Evolutionary conservation across 2,888 invertebrate genomes (phyloP).

Genomic region (Galerucella calmariensis): DNA sequence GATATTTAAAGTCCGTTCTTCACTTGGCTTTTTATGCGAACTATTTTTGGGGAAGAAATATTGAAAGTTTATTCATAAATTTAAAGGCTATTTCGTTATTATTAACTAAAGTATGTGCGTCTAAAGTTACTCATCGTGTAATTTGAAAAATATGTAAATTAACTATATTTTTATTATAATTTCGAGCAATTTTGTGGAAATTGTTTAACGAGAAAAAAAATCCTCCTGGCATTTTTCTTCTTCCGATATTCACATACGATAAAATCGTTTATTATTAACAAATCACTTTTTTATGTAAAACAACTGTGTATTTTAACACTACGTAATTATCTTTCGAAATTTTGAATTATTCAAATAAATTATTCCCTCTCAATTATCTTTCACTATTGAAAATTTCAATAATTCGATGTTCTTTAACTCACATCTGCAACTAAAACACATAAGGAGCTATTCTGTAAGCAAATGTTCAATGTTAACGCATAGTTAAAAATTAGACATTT

Average conservation of each 20-base stretch:
- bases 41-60: background rate
- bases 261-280: background rate
- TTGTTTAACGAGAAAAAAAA: background rate
- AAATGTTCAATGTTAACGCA: too few relatives aligned
- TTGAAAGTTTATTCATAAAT: background rate
- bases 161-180: constrained; percentile 4
- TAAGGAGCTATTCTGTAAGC: too few relatives aligned
- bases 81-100: background rate
- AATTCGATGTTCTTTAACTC: background rate
- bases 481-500: too few relatives aligned
- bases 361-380: background rate
- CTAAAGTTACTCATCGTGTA: background rate
- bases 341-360: background rate
- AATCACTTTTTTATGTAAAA: background rate
- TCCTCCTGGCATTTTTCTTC: background rate
- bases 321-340: background rate
- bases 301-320: background rate
- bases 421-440: background rate
- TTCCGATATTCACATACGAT: background rate
- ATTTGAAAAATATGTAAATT: constrained; percentile 1
- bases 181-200: background rate
- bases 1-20: too few relatives aligned
- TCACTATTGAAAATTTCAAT: background rate
- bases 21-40: background rate
- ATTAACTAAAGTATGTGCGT: background rate